Evolutionary conservation across 1,140 invertebrate genomes (phyloP).

Genomic region (Eumaeus atala): DNA sequence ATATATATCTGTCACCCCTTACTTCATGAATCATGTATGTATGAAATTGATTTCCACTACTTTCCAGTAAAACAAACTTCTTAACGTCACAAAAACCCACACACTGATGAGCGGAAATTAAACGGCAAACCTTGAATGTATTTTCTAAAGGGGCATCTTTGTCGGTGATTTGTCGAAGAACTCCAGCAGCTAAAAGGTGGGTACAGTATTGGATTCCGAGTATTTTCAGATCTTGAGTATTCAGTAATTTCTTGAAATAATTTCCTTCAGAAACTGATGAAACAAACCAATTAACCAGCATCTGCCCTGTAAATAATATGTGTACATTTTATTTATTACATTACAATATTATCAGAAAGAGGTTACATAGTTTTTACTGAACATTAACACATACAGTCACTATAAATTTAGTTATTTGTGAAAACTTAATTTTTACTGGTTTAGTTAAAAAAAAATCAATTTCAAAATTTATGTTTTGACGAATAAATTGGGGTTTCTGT

Average conservation of each 20-base stretch:
- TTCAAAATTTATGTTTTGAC: no score
- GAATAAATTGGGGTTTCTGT: no score
- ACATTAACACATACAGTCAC: no score
- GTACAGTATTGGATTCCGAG: slow-evolving; percentile 89
- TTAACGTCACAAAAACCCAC: not conserved
- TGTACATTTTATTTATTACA: no score
- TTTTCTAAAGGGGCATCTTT: slow-evolving; percentile 78
- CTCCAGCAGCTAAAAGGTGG: slow-evolving; percentile 90
- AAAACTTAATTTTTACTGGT: no score
- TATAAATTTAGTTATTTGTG: no score
- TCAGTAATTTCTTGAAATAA: slow-evolving; percentile 77
- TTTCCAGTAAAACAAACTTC: no score
- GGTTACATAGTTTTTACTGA: not conserved
- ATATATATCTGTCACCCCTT: no score
- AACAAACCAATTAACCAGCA: slow-evolving; percentile 91
- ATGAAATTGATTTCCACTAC: no score
- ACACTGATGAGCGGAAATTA: not conserved
- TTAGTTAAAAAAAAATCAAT: no score
- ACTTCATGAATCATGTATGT: no score
- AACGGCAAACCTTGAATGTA: slow-evolving; percentile 82
- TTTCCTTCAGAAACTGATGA: slow-evolving; percentile 84
- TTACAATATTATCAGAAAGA: no score
- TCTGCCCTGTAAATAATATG: slow-evolving; percentile 81
- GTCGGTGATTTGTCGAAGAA: slow-evolving; percentile 85
- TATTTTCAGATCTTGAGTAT: slow-evolving; percentile 82